phyloP scores from a whole-genome alignment of 2,113 vertebrate species.

The Bujurquina vittata region DNA sequence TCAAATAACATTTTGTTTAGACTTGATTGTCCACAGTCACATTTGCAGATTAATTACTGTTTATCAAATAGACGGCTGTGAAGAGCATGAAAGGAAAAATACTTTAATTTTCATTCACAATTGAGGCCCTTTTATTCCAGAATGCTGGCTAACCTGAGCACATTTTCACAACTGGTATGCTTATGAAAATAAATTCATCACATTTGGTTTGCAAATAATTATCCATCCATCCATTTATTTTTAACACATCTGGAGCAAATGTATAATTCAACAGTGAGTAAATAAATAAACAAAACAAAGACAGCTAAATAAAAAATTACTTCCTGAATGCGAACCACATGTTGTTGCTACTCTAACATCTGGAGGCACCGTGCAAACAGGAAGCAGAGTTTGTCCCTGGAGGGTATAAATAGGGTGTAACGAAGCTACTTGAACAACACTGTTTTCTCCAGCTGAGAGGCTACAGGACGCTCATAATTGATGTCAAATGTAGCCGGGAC shows the following conservation, averaged over 20 bases:
- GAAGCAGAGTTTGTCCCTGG: constrained; percentile 6
- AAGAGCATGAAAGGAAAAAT: not conserved
- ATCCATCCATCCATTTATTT: constrained; percentile 1
- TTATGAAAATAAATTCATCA: not conserved
- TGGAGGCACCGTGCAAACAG: constrained; percentile 42
- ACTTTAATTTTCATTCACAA: constrained; percentile 8
- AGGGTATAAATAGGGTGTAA: constrained; percentile 9
- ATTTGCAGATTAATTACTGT: constrained; percentile 1
- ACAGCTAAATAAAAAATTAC: constrained; percentile 11
- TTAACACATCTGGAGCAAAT: constrained; percentile 35
- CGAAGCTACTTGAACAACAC: not conserved
- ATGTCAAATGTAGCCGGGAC: constrained; percentile 61
- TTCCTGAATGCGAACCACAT: constrained; percentile 33
- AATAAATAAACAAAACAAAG: constrained; percentile 24
- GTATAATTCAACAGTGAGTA: constrained; percentile 29
- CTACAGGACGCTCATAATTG: constrained; percentile 60
- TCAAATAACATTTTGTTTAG: not conserved
- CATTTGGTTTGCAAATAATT: constrained; percentile 5
- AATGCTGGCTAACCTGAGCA: not conserved
- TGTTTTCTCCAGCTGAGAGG: constrained; percentile 23
- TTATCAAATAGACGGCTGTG: not conserved
- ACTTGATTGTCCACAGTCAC: not conserved
- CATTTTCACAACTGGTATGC: constrained; percentile 24
- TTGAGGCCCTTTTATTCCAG: not conserved
- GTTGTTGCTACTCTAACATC: constrained; percentile 50